Percentiles rank a stretch among this genome's conserved stretches.
These are phyloP conservation scores for Theonella swinhoei DNA, from an alignment of 37 sponge, comb jelly and placozoan genomes.

Conservation along the genomic window DNA sequence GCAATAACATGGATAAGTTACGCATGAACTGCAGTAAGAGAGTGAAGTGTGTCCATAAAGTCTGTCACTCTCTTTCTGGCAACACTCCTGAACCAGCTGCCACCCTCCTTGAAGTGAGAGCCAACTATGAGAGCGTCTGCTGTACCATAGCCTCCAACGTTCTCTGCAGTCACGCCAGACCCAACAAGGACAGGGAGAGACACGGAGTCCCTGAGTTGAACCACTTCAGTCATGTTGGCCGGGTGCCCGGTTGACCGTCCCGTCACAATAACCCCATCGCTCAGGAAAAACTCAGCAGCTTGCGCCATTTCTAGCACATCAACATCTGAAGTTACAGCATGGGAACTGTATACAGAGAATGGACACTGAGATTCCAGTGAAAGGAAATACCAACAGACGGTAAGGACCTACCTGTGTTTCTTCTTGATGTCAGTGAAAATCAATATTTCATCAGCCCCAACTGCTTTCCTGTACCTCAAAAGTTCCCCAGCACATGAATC, in stretches of 20 bases:
- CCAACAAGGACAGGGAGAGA: constrained; percentile 79
- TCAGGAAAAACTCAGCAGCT: constrained; percentile 85
- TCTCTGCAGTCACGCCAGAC: constrained; percentile 84
- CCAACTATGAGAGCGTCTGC: constrained; percentile 85
- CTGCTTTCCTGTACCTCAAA: constrained; percentile 69
- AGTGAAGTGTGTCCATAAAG: constrained; percentile 66
- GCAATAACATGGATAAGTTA: too few species aligned
- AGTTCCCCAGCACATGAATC: constrained; percentile 90
- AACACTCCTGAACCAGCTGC: constrained; percentile 69
- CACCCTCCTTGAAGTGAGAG: constrained; percentile 84
- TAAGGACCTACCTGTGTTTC: constrained; percentile 77
- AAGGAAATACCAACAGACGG: neutral
- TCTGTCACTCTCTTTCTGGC: constrained; percentile 36
- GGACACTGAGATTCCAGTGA: neutral
- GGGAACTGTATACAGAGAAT: constrained; percentile 63
- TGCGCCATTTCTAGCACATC: constrained; percentile 61
- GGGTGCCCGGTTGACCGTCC: constrained; percentile 76
- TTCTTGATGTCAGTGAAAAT: constrained; percentile 90
- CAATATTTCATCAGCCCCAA: constrained; percentile 74
- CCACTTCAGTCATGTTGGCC: constrained; percentile 39
- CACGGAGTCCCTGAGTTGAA: constrained; percentile 1
- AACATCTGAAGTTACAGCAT: constrained; percentile 82
- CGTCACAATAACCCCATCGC: constrained; percentile 89
- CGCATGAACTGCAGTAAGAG: too few species aligned
- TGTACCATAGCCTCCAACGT: constrained; percentile 39